A percentile compares a stretch with the other conserved stretches of the same genome.
Conservation (phyloP, 1,140 invertebrate species). For the Acromyrmex heyeri region DNA sequence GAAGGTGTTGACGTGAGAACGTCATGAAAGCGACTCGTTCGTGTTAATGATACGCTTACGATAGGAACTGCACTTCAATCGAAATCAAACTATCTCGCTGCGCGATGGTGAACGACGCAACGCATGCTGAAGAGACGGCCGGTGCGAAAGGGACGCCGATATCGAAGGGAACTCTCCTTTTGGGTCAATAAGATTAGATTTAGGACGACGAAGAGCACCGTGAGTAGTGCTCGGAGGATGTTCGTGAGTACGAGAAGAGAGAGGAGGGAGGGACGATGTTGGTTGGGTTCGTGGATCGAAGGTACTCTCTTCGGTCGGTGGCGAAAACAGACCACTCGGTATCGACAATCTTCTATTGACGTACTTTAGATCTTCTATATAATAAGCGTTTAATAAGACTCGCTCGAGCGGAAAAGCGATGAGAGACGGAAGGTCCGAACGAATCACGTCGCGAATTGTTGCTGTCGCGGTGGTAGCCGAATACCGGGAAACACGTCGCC, state of each 20-base stretch:
- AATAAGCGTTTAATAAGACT: slow-evolving; percentile 76
- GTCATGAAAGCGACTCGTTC: slow-evolving; percentile 17
- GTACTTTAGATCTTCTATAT: slow-evolving; percentile 79
- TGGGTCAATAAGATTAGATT: slow-evolving; percentile 59
- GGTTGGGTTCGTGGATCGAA: slow-evolving; percentile 74
- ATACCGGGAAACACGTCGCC: slow-evolving; percentile 2
- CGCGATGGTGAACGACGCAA: slow-evolving; percentile 25
- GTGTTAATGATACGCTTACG: slow-evolving; percentile 49
- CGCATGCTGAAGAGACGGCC: slow-evolving; percentile 2
- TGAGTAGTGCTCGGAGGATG: slow-evolving; percentile 27
- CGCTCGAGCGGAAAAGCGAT: slow-evolving; percentile 60
- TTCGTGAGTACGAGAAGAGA: slow-evolving; percentile 42
- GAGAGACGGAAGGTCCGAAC: slow-evolving; percentile 36
- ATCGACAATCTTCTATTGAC: slow-evolving; percentile 83
- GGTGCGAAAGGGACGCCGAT: slow-evolving; percentile 30
- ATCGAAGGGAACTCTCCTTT: slow-evolving; percentile 53
- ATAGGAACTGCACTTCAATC: slow-evolving; percentile 12
- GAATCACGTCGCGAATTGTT: slow-evolving; percentile 66
- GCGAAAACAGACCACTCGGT: slow-evolving; percentile 77
- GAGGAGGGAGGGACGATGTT: slow-evolving; percentile 61
- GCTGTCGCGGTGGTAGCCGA: slow-evolving; percentile 66
- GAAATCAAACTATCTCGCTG: slow-evolving; percentile 56
- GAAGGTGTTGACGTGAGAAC: background rate
- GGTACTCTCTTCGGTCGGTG: slow-evolving; percentile 70
- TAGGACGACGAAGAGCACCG: slow-evolving; percentile 19